Percentiles rank a stretch among this genome's conserved stretches.
These are phyloP conservation scores for Athalia rosae DNA, from an alignment of 2,888 invertebrate genomes.

Conservation along the genomic window DNA sequence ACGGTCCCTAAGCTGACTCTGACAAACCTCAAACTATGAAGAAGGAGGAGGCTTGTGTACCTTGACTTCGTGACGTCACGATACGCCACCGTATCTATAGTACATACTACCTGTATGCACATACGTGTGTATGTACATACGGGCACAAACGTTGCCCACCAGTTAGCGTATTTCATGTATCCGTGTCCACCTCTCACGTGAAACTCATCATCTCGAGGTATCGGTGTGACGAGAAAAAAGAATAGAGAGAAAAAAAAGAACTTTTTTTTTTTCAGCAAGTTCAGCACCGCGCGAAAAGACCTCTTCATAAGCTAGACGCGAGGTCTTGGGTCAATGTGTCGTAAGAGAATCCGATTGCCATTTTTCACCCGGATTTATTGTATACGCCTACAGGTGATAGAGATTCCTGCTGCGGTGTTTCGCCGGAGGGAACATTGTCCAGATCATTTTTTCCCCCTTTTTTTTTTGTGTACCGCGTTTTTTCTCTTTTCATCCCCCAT, in stretches of 20 bases:
- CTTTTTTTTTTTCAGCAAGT: neutral
- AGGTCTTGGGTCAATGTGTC: constrained; percentile 27
- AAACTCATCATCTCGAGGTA: constrained; percentile 8
- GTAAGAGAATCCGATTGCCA: neutral
- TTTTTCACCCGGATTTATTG: too few species aligned
- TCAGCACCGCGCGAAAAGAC: constrained; percentile 18
- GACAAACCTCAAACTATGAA: constrained; percentile 52
- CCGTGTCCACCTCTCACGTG: neutral
- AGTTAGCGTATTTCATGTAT: neutral
- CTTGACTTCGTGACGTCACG: constrained; percentile 53
- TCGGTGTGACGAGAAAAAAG: neutral
- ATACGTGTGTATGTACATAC: neutral
- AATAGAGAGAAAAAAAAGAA: too few species aligned
- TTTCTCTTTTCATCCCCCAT: too few species aligned
- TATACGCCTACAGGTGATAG: too few species aligned
- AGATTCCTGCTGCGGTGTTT: too few species aligned
- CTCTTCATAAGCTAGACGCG: constrained; percentile 12
- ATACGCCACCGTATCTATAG: neutral
- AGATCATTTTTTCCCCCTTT: too few species aligned
- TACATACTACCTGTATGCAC: neutral
- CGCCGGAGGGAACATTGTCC: too few species aligned
- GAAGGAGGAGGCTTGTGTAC: constrained; percentile 52
- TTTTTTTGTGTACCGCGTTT: too few species aligned
- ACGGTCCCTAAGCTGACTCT: constrained; percentile 41
- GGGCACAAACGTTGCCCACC: neutral